These are phyloP conservation scores for Gymnosoma rotundatum DNA, from an alignment of 2,888 invertebrate species.

Conservation along the genomic window DNA sequence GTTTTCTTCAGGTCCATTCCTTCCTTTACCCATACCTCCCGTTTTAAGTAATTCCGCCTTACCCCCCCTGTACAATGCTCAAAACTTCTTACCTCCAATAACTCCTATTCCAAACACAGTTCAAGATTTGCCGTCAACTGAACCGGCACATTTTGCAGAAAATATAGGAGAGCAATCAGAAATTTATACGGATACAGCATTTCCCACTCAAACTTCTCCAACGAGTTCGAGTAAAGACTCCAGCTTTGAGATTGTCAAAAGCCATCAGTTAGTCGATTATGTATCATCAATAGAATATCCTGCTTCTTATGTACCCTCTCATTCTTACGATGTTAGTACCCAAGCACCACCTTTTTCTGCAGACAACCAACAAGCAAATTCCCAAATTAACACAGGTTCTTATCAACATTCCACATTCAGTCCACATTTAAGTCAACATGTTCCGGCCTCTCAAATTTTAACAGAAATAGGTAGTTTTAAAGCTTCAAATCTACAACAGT, in stretches of 20 bases:
- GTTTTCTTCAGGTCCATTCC: conserved; percentile 66
- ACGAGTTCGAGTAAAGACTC: conserved; percentile 59
- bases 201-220: conserved; percentile 68
- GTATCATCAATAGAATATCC: conserved; percentile 89
- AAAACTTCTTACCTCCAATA: conserved; percentile 48
- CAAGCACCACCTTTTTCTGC: conserved; percentile 44
- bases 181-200: conserved; percentile 73
- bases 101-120: conserved; percentile 74
- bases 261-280: conserved; percentile 87
- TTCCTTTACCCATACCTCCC: conserved; percentile 86
- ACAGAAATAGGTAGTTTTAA: conserved; percentile 76
- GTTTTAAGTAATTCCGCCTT: conserved; percentile 66
- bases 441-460: conserved; percentile 78
- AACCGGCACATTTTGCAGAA: conserved; percentile 73
- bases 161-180: conserved; percentile 78
- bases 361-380: conserved; percentile 64
- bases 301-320: conserved; percentile 85
- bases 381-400: conserved; percentile 73
- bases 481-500: conserved; percentile 44
- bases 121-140: conserved; percentile 77
- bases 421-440: conserved; percentile 74
- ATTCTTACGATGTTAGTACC: conserved; percentile 82
- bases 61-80: conserved; percentile 53
- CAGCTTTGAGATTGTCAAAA: conserved; percentile 83
- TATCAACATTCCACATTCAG: conserved; percentile 76